phyloP scores from a whole-genome alignment of 1,140 invertebrate species.

The Hycleus cichorii region DNA sequence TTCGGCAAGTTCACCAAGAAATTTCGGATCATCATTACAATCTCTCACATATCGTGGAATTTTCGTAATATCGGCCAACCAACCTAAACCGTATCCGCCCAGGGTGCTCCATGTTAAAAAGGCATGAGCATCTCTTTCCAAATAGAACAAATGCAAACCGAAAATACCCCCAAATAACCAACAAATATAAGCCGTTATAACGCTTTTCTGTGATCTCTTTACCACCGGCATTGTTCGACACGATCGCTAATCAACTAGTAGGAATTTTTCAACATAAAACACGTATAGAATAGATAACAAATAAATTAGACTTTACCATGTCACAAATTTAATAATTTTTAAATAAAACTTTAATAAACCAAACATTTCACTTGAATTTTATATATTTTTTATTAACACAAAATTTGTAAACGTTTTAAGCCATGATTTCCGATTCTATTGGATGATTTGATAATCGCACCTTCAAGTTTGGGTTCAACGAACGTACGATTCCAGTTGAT shows the following conservation, averaged over 20 bases:
- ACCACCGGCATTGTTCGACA: neutral
- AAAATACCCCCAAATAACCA: constrained; percentile 82
- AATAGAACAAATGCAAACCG: constrained; percentile 86
- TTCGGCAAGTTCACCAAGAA: constrained; percentile 56
- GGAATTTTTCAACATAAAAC: constrained; percentile 1
- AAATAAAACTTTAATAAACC: neutral
- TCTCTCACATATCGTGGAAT: constrained; percentile 83
- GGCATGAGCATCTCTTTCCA: constrained; percentile 81
- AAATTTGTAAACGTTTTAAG: neutral
- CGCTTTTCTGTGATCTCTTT: neutral
- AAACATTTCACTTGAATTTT: constrained; percentile 1
- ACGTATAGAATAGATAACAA: constrained; percentile 6
- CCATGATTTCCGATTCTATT: neutral
- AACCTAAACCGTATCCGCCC: constrained; percentile 82
- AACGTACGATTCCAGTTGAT: constrained; percentile 1
- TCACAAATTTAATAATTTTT: constrained; percentile 2
- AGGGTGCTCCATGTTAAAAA: constrained; percentile 81
- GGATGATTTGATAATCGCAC: neutral
- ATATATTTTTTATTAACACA: neutral
- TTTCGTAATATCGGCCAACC: constrained; percentile 76
- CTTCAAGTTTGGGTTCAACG: constrained; percentile 1
- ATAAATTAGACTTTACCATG: neutral
- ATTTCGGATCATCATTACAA: constrained; percentile 70
- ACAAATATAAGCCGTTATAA: constrained; percentile 74
- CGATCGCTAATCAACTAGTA: neutral